Evolutionary conservation across 1,140 invertebrate genomes (phyloP).

Genomic region (Alviniconcha marisindica): DNA sequence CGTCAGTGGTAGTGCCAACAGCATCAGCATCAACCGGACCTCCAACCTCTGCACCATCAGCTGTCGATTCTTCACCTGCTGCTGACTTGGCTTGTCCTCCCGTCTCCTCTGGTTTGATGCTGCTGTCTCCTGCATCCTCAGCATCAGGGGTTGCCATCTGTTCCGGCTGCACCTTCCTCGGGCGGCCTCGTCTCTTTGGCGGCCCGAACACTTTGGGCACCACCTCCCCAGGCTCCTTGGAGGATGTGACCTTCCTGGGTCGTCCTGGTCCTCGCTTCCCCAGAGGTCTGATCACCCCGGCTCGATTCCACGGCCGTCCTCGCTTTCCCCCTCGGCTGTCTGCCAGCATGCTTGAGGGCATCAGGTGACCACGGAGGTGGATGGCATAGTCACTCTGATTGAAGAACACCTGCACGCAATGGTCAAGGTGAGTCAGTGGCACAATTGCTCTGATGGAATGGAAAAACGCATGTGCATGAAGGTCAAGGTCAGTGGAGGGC

Average conservation of each 20-base stretch:
- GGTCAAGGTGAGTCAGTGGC: too few species aligned
- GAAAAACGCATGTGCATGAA: too few species aligned
- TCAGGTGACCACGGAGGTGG: constrained; percentile 59
- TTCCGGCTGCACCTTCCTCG: constrained; percentile 39
- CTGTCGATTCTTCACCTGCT: too few species aligned
- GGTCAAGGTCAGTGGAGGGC: too few species aligned
- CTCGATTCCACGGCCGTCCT: background rate
- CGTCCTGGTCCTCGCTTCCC: constrained; percentile 41
- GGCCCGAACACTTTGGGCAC: background rate
- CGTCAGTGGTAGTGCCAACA: background rate
- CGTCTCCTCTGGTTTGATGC: background rate
- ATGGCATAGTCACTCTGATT: constrained; percentile 52
- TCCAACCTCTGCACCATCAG: too few species aligned
- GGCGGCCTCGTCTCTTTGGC: constrained; percentile 21
- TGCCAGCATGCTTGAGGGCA: constrained; percentile 34
- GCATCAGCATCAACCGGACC: background rate
- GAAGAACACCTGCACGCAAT: constrained; percentile 55
- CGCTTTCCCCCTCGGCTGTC: background rate
- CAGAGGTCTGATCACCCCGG: constrained; percentile 14
- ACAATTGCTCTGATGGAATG: too few species aligned
- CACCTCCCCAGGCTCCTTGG: constrained; percentile 14
- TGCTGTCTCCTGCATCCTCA: background rate
- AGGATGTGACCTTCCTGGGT: background rate
- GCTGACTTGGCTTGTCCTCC: background rate
- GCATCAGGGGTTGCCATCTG: background rate